Conservation (phyloP, 2,797 vertebrate species). For the Sylvia borin region DNA sequence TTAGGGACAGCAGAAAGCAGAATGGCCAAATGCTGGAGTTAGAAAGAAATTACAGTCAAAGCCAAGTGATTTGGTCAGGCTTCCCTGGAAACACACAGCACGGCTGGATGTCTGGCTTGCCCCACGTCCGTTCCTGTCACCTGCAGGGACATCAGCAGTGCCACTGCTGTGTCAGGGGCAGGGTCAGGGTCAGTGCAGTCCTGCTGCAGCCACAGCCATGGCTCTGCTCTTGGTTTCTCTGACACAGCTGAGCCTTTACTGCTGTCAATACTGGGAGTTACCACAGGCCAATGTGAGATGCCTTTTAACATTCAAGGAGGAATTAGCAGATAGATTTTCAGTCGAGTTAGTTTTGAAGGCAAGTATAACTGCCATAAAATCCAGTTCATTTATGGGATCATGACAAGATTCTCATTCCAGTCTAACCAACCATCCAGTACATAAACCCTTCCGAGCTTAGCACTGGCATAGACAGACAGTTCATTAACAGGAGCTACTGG, state of each 20-base stretch:
- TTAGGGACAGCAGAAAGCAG: not conserved
- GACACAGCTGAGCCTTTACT: not conserved
- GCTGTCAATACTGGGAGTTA: not conserved
- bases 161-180: not conserved
- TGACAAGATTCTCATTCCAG: slow-evolving; percentile 16
- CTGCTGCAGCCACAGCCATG: not conserved
- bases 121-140: rapidly evolving
- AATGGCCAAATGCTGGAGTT: not conserved
- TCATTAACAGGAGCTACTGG: slow-evolving; percentile 48
- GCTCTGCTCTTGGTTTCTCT: not conserved
- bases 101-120: too few species aligned
- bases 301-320: not conserved
- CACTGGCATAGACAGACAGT: slow-evolving; percentile 12
- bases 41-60: not conserved
- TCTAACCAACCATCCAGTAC: slow-evolving; percentile 33
- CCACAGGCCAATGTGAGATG: not conserved
- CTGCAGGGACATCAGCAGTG: not conserved
- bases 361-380: slow-evolving; percentile 27
- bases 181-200: not conserved
- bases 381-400: slow-evolving; percentile 10
- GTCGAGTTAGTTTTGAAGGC: slow-evolving; percentile 1
- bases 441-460: slow-evolving; percentile 39
- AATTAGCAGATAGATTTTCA: not conserved
- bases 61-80: not conserved
- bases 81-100: not conserved